A percentile compares a stretch with the other conserved stretches of the same genome.
These are phyloP conservation scores for Trachelus tabidus DNA, from an alignment of 2,888 invertebrate genomes.

Conservation along the genomic window DNA sequence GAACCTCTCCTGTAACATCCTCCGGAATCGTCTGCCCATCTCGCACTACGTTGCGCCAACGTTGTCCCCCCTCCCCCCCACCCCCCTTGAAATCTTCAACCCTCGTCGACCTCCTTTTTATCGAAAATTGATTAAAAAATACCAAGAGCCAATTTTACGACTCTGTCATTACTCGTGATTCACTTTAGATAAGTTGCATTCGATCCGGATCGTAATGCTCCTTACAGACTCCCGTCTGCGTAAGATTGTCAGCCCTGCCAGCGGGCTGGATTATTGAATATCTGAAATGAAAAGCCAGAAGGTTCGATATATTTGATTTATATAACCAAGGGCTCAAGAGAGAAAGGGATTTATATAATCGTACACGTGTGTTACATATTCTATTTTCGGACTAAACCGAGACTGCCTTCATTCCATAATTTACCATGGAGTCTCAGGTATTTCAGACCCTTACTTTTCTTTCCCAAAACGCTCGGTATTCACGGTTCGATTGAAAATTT, in stretches of 20 bases:
- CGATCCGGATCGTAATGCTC: not conserved
- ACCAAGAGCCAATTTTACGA: slow-evolving; percentile 1
- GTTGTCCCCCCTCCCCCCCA: no score
- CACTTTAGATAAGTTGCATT: not conserved
- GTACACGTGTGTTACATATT: not conserved
- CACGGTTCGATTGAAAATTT: no score
- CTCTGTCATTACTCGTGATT: not conserved
- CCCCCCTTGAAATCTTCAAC: not conserved
- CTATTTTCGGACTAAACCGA: not conserved
- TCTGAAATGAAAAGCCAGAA: not conserved
- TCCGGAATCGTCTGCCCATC: not conserved
- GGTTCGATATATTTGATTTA: not conserved
- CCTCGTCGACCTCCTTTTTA: no score
- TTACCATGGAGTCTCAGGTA: no score
- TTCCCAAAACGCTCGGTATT: no score
- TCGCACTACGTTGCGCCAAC: not conserved
- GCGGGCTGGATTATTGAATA: not conserved
- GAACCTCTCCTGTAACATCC: slow-evolving; percentile 13
- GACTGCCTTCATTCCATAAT: no score
- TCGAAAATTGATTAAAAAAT: not conserved
- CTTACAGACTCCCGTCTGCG: not conserved
- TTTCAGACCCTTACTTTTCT: no score
- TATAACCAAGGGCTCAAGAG: not conserved
- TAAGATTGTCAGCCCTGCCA: not conserved
- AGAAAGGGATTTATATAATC: not conserved